Evolutionary conservation across 2,797 vertebrate genomes (phyloP), one percentile per base, ranked within the genome.

Genomic region (Oceanodroma leucorhoa): DNA sequence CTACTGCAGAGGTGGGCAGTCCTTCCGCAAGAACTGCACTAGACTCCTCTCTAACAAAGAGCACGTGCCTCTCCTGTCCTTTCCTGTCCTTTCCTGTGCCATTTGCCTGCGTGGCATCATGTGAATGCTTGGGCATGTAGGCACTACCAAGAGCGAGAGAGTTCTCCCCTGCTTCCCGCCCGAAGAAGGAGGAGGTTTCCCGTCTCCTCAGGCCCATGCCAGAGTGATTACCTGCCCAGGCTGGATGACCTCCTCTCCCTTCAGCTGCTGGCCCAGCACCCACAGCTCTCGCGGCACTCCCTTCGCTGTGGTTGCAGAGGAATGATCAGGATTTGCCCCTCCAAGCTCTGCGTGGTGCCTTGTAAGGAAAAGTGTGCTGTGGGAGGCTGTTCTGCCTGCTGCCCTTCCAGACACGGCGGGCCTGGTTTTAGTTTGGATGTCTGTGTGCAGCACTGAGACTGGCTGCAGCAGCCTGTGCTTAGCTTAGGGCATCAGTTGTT

Each of bases 61-160:
- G 8, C 1, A 6, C 6, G 15, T 54, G 40, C 60, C 75, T 40
- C 51, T 66, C 12, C 36, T 38, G 1, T 17, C 30, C 41, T 40
- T 45, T 53, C 19, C 41, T 21, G 2, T 26, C 38, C 50, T 70
- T 71, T 64, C 54, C 34, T 62, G 1, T 7, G 8, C 19, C 30
- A 2, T 46, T 38, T 71, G 15, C 66, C 70, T 51, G 15, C 1
- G 2, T 55, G 70, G 36, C 55, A 51, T 23, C 26, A 7, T 27
- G 19, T 27, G 41, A 69, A 43, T 8, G 43, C 53, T 22, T 9
- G 55, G 61, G 60, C 69, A 30, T 4, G 0, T 14, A 19, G 61
- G 61, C 36, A 40, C 4, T 7, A 13, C 23, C 22, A 6, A 29
- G 2, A 34, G 36, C 0, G 0, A 43, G 46, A 23, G 29, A 1